Conservation (phyloP, 2,888 invertebrate genomes). For the Diarsia brunnea region DNA sequence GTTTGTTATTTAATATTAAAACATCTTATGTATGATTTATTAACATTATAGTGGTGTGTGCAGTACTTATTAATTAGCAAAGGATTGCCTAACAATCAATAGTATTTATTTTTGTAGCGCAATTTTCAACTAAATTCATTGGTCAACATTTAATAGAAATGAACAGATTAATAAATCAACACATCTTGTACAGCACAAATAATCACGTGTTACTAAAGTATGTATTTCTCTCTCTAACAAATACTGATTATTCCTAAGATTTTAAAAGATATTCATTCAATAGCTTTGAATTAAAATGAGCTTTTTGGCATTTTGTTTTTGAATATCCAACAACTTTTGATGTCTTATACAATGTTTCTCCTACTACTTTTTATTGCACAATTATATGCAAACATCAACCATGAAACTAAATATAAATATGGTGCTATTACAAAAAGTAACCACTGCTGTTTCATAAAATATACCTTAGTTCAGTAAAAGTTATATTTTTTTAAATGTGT, state of each 20-base stretch:
- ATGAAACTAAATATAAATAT: background rate
- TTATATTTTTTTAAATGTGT: no score
- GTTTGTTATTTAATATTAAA: constrained; percentile 64
- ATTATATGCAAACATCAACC: background rate
- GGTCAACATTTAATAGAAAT: background rate
- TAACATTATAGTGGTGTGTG: background rate
- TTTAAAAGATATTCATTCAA: background rate
- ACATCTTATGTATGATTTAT: background rate
- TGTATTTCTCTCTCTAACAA: background rate
- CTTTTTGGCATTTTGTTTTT: background rate
- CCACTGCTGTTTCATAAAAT: no score
- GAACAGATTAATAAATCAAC: background rate
- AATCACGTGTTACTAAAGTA: background rate
- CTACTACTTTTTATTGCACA: background rate
- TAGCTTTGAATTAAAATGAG: background rate
- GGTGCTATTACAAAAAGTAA: background rate
- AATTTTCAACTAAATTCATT: background rate
- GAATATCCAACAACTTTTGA: background rate
- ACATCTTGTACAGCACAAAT: background rate
- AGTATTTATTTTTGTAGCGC: background rate
- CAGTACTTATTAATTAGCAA: background rate
- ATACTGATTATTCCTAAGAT: background rate
- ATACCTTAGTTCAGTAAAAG: no score
- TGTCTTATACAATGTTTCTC: background rate
- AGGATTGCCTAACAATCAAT: background rate